phyloP scores from a whole-genome alignment of 2,797 vertebrate genomes.

The Monodelphis domestica region DNA sequence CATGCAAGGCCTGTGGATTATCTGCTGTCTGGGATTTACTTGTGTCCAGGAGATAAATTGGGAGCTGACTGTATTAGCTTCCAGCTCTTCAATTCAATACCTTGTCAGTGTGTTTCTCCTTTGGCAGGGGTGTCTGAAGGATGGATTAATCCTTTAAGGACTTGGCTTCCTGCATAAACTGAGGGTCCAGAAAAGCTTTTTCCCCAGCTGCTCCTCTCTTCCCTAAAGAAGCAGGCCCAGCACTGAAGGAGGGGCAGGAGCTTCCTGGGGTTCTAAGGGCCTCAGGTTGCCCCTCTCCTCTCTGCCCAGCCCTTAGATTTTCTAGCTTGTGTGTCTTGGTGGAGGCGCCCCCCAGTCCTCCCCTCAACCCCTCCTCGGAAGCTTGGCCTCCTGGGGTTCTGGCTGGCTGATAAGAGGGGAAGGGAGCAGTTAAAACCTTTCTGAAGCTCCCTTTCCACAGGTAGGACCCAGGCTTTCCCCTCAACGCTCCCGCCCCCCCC shows the following conservation, averaged over 20 bases:
- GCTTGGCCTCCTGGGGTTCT: background rate
- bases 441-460: background rate
- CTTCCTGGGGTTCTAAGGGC: background rate
- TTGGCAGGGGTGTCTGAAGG: background rate
- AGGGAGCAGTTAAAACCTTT: background rate
- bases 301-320: background rate
- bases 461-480: background rate
- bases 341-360: too few species aligned
- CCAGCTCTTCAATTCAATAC: background rate
- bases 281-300: background rate
- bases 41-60: background rate
- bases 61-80: background rate
- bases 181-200: conserved; percentile 3
- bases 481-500: background rate
- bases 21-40: background rate
- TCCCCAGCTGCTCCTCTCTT: background rate
- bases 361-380: background rate
- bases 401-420: background rate
- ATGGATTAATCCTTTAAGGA: background rate
- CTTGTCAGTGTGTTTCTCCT: background rate
- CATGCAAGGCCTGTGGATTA: background rate
- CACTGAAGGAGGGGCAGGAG: background rate
- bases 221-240: background rate
- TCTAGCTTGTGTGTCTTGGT: too few species aligned
- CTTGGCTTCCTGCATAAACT: background rate